Evolutionary conservation across 2,113 vertebrate genomes (phyloP), one percentile per base, ranked within the genome.

Genomic region (Paramisgurnus dabryanus): DNA sequence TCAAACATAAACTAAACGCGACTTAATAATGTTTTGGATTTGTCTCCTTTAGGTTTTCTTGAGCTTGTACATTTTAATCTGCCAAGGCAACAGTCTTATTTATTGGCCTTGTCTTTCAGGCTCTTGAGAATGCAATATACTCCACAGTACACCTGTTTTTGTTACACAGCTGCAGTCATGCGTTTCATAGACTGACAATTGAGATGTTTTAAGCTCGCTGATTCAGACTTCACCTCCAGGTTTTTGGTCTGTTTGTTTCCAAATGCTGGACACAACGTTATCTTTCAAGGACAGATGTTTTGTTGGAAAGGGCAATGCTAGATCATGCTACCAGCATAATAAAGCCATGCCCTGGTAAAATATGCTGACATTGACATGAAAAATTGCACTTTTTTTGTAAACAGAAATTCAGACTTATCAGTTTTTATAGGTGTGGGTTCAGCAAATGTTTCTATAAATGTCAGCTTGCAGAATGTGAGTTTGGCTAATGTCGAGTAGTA

Each of bases 141-240:
- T 81, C 80, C 82, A 79, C n/a, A n/a, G n/a, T n/a, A n/a, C 82
- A 80, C 82, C 82, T 83, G 63, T 83, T 79, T 83, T 80, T 79
- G 69, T 55, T 75, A 34, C 65, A 39, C 70, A 55, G 64, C 76
- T 68, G 64, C 57, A 66, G 69, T 50, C 76, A 64, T 68, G 81
- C 64, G 22, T 79, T 82, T 67, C 50, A 50, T 7, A 5, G 22
- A 47, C 76, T 45, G 34, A 80, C 79, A 65, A 65, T 67, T 67
- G 18, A 74, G 68, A 53, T n/a, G 45, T 55, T 66, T 66, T 22
- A 57, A 49, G 41, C 39, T 34, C 40, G 40, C 39, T 39, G 57
- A 67, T 40, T 27, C 15, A 17, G 39, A 45, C 34, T 53, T 15
- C 55, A 15, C 12, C 41, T 73, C n/a, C 11, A 22, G 12, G 9